Base-by-base conservation (phyloP, 2,113 vertebrate genomes). In the Alectura lathami region DNA sequence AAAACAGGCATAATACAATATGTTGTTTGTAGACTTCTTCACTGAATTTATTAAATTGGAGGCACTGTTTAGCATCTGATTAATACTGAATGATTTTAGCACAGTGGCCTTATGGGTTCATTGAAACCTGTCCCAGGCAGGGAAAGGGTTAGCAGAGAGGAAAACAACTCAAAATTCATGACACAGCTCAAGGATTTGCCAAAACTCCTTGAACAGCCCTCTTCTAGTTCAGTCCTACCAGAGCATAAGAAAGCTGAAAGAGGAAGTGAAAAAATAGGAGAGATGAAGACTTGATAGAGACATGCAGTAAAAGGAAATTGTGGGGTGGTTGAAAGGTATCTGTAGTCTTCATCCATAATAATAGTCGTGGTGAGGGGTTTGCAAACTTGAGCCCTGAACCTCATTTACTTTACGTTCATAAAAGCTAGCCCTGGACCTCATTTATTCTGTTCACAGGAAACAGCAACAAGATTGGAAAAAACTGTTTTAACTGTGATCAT, bases 401-500 rank as follows among this genome's bases (percentile, higher is more conserved):
- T 85, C 45, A 83, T 80, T 92, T 54, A 79, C 76, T 84, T 60
- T 86, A 14, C 69, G 17, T 36, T 87, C 30, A 32, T 40, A 70
- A 87, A 89, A 91, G 18, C n/a, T 83, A 84, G 13, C 27, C n/a
- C 69, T 88, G 53, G 29, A 82, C 38, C 29, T 93, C 40, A 72
- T 88, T 91, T 87, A 56, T 93, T 91, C 56, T 72, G 57, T 63
- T 72, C 3, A 48, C 20, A 87, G 56, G 56, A 82, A 93, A 93
- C 36, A 91, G 26, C n/a, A 92, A 64, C 6, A 75, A 81, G 27
- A 76, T 29, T 75, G n/a, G 50, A 89, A 87, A 94, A 89, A 62
- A n/a, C n/a, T 21, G 26, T 89, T 92, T 82, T 74, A 89, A 81
- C 89, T 76, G 54, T 88, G 77, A 68, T 94, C 17, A 63, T 84